These are phyloP conservation scores for Procapra przewalskii DNA, from an alignment of 2,113 vertebrate genomes.

Conservation along the genomic window DNA sequence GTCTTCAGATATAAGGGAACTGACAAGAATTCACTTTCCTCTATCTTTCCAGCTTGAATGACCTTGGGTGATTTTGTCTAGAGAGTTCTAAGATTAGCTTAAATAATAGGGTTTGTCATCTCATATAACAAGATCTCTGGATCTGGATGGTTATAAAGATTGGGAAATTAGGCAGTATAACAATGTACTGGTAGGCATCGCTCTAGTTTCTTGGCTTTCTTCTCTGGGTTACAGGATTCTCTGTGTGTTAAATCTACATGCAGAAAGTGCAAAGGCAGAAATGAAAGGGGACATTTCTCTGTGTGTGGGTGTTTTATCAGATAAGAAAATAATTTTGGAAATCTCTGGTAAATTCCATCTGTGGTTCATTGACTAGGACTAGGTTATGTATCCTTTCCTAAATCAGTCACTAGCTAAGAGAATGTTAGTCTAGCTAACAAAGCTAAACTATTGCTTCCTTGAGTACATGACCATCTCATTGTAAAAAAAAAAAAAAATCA, in stretches of 20 bases:
- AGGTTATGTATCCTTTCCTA: background rate
- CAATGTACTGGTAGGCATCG: background rate
- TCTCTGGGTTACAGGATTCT: background rate
- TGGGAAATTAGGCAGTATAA: background rate
- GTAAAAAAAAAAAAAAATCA: background rate
- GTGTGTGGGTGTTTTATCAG: background rate
- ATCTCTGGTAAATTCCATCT: background rate
- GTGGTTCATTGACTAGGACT: background rate
- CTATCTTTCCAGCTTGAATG: background rate
- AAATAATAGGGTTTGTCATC: background rate
- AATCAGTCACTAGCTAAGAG: background rate
- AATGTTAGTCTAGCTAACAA: background rate
- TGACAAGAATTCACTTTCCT: conserved; percentile 20
- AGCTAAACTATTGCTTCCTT: background rate
- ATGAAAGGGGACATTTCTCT: background rate
- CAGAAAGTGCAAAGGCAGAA: background rate
- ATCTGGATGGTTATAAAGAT: background rate
- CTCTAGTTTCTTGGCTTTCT: conserved; percentile 7
- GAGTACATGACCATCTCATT: background rate
- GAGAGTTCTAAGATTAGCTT: background rate
- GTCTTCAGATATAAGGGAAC: background rate
- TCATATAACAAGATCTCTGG: background rate
- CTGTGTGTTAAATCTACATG: background rate
- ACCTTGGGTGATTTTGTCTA: background rate
- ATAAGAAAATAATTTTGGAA: background rate